Evolutionary conservation across 2,113 vertebrate genomes (phyloP).

Genomic region (Lepus europaeus): DNA sequence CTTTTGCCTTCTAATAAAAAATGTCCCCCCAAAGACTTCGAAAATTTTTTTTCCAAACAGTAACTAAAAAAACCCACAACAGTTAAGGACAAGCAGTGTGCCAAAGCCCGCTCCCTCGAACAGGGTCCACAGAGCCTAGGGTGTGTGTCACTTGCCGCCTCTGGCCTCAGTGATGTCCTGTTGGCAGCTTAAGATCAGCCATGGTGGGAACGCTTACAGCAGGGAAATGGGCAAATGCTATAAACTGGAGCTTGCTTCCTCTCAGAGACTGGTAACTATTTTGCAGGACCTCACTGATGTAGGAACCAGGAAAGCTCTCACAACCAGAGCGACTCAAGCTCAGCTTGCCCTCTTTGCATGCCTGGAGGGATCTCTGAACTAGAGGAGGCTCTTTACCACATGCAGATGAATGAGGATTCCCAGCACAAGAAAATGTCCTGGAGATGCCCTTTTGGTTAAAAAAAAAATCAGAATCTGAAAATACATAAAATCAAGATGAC

Average conservation of each 20-base stretch:
- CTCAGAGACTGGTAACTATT: neutral
- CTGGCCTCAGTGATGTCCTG: neutral
- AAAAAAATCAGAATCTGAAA: conserved; percentile 47
- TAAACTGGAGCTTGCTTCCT: neutral
- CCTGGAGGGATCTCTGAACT: conserved; percentile 57
- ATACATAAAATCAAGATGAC: conserved; percentile 40
- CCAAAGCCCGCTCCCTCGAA: neutral
- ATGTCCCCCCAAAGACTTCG: neutral
- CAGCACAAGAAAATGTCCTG: conserved; percentile 80
- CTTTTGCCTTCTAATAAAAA: conserved; percentile 26
- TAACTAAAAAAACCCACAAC: neutral
- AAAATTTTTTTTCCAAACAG: neutral
- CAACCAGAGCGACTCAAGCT: neutral
- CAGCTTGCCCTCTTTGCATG: neutral
- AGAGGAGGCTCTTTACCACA: conserved; percentile 8
- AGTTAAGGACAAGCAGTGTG: neutral
- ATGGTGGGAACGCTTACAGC: neutral
- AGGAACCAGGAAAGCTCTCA: neutral
- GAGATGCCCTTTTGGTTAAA: conserved; percentile 38
- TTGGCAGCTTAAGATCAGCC: neutral
- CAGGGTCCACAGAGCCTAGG: neutral
- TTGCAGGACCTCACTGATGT: neutral
- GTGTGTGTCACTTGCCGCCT: neutral
- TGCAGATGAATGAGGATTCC: conserved; percentile 64
- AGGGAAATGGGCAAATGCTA: neutral